Percentiles rank a stretch among this genome's conserved stretches.
Evolutionary conservation across 2,888 invertebrate species (phyloP).

Genomic region (Myopa testacea): DNA sequence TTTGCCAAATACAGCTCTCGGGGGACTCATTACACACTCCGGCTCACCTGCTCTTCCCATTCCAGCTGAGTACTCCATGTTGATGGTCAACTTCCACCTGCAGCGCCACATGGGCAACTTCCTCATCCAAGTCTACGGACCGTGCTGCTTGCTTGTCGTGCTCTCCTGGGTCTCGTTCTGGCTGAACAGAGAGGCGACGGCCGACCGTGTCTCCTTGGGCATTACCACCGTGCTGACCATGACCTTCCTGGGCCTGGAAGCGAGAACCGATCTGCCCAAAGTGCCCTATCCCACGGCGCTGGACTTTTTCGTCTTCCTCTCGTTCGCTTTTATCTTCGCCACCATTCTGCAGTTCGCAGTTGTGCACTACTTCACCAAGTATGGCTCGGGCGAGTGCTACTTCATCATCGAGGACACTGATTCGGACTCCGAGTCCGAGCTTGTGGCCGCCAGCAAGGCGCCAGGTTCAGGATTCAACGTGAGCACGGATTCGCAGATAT

Average conservation of each 20-base stretch:
- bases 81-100: constrained; percentile 81
- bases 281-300: constrained; percentile 89
- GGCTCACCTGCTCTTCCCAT: constrained; percentile 10
- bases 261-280: constrained; percentile 84
- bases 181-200: constrained; percentile 85
- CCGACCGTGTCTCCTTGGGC: constrained; percentile 83
- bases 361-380: constrained; percentile 89
- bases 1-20: not conserved
- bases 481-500: constrained; percentile 66
- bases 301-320: constrained; percentile 85
- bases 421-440: constrained; percentile 73
- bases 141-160: constrained; percentile 85
- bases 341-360: constrained; percentile 86
- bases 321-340: constrained; percentile 83
- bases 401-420: constrained; percentile 76
- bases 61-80: constrained; percentile 77
- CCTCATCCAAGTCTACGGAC: constrained; percentile 87
- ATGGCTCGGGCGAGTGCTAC: constrained; percentile 83
- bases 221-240: constrained; percentile 87
- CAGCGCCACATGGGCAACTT: constrained; percentile 89
- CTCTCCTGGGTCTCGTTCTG: constrained; percentile 89
- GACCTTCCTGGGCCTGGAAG: constrained; percentile 85
- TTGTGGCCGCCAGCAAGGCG: constrained; percentile 45
- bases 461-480: constrained; percentile 58
- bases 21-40: not conserved